Conservation (phyloP, 2,888 invertebrate genomes). For the Gonocerus acuteangulatus region DNA sequence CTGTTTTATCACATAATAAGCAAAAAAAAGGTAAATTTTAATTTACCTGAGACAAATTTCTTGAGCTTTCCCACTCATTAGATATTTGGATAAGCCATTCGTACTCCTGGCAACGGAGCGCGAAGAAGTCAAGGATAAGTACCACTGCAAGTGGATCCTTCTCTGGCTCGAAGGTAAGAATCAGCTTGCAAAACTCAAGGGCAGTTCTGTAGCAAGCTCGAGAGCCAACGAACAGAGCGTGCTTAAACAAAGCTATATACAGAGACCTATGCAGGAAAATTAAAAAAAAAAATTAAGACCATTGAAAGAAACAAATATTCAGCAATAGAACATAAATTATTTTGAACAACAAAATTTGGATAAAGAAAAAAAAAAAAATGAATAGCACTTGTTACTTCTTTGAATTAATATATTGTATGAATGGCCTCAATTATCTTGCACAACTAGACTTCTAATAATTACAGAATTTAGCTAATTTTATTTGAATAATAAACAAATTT, state of each 20-base stretch:
- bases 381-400: too few species aligned
- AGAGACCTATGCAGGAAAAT: slow-evolving; percentile 53
- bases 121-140: slow-evolving; percentile 73
- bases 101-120: slow-evolving; percentile 65
- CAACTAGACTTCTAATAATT: too few species aligned
- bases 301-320: background rate
- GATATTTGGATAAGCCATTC: slow-evolving; percentile 52
- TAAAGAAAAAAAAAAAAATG: too few species aligned
- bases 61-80: slow-evolving; percentile 38
- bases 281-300: too few species aligned
- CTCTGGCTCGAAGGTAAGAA: slow-evolving; percentile 68
- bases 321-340: background rate
- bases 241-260: slow-evolving; percentile 73
- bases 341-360: too few species aligned
- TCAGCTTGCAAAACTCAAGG: slow-evolving; percentile 75
- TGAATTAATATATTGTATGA: too few species aligned
- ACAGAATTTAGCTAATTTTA: too few species aligned
- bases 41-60: slow-evolving; percentile 38
- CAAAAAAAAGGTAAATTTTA: too few species aligned
- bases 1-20: too few species aligned
- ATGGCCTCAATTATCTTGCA: too few species aligned
- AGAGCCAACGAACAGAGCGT: slow-evolving; percentile 66
- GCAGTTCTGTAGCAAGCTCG: slow-evolving; percentile 78
- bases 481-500: too few species aligned
- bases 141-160: slow-evolving; percentile 69